Base-by-base conservation (phyloP, 1,140 invertebrate species). In the Trissolcus basalis region DNA sequence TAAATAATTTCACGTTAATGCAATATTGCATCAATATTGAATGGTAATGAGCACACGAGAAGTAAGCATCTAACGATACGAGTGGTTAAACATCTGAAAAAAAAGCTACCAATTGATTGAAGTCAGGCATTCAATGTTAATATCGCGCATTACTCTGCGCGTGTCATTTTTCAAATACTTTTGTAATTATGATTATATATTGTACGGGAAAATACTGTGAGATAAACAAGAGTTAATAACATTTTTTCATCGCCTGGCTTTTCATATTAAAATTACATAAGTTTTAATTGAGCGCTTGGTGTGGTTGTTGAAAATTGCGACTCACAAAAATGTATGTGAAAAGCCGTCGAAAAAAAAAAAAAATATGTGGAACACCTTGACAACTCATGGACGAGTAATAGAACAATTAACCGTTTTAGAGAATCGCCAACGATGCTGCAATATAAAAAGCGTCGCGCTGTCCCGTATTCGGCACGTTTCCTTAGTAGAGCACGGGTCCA, bases 341-440 rank as follows among this genome's bases (percentile, higher is more conserved):
- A 16, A 9, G 14, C 14, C 13, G 5, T 39, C 14, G 47, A 65
- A 70, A 56, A 27, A 27, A 3, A 6, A 39, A 39, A 27, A 27
- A 3, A 6, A 39, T 4, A 39, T 39, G 36, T 39, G n/a, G 36
- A n/a, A 9, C 36, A 39, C 9, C 9, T 39, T 39, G 36, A 11
- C 15, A 36, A 19, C 54, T 10, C n/a, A 32, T 12, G 43, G 11
- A 10, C 12, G 0, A 8, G 53, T 72, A 72, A 72, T 60, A 60
- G 60, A 72, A 64, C 69, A 60, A 72, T 72, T 72, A 65, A 65
- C 55, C 58, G 48, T 64, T 72, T 72, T 64, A 54, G 48, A 9
- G 48, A 65, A 64, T 51, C 43, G 64, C 11, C 59, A 45, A 35
- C 32, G 32, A 41, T 48, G 11, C 35, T 12, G 43, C 12, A 16